Base-by-base conservation (phyloP, 2,797 vertebrate species). In the Eurystomus glaucurus region DNA sequence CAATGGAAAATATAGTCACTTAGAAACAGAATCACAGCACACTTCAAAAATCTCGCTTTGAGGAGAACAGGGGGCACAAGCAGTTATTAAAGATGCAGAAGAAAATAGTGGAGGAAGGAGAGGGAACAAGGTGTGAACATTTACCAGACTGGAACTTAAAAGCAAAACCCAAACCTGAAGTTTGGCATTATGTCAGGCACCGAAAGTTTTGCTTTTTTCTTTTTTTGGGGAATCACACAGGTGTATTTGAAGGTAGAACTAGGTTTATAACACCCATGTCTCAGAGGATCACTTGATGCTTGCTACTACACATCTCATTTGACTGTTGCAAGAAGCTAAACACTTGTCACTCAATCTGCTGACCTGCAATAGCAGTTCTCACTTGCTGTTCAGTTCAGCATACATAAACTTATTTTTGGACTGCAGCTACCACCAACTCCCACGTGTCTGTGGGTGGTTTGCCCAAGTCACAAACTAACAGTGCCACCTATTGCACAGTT, bases 401-500 rank as follows among this genome's bases (percentile, higher is more conserved):
- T 31, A 69, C 33, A 28, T 17, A 22, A 4, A 10, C 39, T 64
- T 50, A 54, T 88, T 74, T 81, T 55, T 48, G 23, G 55, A 57
- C 41, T 43, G 55, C n/a, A 81, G 57, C 50, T 81, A 68, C 69
- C 50, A 28, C 23, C 54, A 64, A 9, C 74, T 74, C 41, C 69
- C 37, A 65, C 82, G 74, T 31, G 29, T 19, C 41, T n/a, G 26
- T 37, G 43, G 46, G 66, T 79, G 46, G 41, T 75, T 81, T 83
- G 46, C n/a, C 41, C 21, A n/a, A 85, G 86, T 29, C 60, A 48
- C 9, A 85, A 92, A 90, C 54, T 80, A 80, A 80, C 79, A 90
- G 74, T 92, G 83, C 86, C 86, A 90, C 45, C 90, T 90, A 90
- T 88, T 85, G 92, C 65, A 85, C 55, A 19, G 9, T 14, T 83